Conservation (phyloP, 1,140 invertebrate genomes). For the Eriocheir sinensis region DNA sequence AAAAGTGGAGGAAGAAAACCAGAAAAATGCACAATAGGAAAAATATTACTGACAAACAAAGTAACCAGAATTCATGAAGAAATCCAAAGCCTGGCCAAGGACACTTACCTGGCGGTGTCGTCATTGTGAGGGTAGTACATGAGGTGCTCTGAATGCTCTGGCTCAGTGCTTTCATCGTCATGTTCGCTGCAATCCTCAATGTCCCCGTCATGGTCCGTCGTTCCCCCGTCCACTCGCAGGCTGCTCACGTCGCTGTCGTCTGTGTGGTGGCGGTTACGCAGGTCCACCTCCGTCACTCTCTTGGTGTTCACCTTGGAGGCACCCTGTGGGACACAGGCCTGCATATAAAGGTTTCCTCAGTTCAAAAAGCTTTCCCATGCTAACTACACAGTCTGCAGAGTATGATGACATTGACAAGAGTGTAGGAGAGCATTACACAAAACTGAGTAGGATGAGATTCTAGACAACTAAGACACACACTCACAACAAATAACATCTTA, state of each 20-base stretch:
- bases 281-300: conserved; percentile 43
- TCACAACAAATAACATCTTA: too few species aligned
- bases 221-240: conserved; percentile 82
- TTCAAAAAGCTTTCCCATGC: too few species aligned
- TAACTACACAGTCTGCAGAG: too few species aligned
- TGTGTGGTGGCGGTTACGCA: conserved; percentile 82
- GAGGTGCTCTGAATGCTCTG: conserved; percentile 85
- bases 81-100: neutral
- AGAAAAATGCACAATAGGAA: neutral
- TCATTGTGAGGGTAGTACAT: conserved; percentile 85
- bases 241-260: conserved; percentile 83
- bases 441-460: too few species aligned
- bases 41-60: neutral
- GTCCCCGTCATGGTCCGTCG: conserved; percentile 92
- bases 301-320: conserved; percentile 75
- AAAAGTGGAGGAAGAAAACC: neutral
- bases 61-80: neutral
- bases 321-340: conserved; percentile 78
- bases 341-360: too few species aligned
- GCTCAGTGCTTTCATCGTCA: conserved; percentile 88
- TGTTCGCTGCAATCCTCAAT: conserved; percentile 93
- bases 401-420: too few species aligned
- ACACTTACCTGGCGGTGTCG: conserved; percentile 82
- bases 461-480: too few species aligned
- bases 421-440: too few species aligned